These are phyloP conservation scores for Acromyrmex heyeri DNA, from an alignment of 1,140 invertebrate genomes.

Conservation along the genomic window DNA sequence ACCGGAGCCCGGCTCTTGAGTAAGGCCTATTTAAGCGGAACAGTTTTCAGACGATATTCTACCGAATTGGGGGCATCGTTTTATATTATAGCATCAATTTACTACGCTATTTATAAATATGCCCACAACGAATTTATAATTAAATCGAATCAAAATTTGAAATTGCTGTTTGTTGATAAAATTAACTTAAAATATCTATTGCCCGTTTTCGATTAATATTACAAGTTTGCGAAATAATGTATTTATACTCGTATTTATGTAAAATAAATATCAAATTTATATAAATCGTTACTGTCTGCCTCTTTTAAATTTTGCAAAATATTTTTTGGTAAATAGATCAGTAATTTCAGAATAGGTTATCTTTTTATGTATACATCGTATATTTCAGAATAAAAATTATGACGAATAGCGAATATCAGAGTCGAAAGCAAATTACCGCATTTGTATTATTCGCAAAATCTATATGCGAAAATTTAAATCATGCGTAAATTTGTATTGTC, in stretches of 20 bases:
- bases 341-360: background rate
- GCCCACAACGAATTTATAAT: background rate
- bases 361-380: background rate
- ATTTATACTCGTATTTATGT: background rate
- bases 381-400: background rate
- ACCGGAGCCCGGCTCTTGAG: slow-evolving; percentile 22
- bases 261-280: background rate
- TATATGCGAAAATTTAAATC: background rate
- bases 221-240: background rate
- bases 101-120: background rate
- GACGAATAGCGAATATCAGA: background rate
- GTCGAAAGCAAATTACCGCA: background rate
- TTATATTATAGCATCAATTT: background rate
- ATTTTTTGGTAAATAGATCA: background rate
- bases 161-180: background rate
- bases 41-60: slow-evolving; percentile 28
- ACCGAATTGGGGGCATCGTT: background rate
- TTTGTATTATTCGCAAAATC: background rate
- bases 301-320: background rate
- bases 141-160: background rate
- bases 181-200: background rate
- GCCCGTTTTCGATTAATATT: background rate
- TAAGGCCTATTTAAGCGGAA: slow-evolving; percentile 48
- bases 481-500: background rate
- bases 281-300: background rate